Evolutionary conservation across 2,888 invertebrate genomes (phyloP), one percentile per base, ranked within the genome.

Genomic region (Metacarcinus magister): DNA sequence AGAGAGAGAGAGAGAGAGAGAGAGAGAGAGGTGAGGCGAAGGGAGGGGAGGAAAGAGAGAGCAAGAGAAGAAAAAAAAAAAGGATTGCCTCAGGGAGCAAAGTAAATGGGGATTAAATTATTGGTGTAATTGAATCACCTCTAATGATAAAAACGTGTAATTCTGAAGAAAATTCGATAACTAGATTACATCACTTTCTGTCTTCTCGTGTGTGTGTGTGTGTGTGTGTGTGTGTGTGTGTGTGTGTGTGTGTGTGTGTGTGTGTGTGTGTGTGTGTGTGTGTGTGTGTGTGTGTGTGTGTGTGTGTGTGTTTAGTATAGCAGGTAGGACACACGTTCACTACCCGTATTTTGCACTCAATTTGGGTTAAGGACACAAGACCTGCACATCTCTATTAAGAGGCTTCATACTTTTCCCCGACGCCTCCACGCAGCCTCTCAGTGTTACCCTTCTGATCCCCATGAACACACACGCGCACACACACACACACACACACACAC

Each of bases 1-100:
- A 67, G 67, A 67, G 67, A 67, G 67, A 67, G 67, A 67, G 67
- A 67, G 67, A 67, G 67, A 67, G 67, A 67, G 67, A 67, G 67
- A 67, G 67, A 67, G 67, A 67, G 67, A 67, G 67, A 67, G 67
- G n/a, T n/a, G n/a, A n/a, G n/a, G n/a, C n/a, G n/a, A n/a, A 67
- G 67, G 19, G 67, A 67, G 67, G 19, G 67, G 19, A 19, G 19
- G 67, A 67, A 19, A 67, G 67, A 67, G 67, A 67, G 67, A 67
- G 67, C 7, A 19, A 67, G 19, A 67, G 19, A 8, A 54, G 54
- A 54, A 13, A 54, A 54, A n/a, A n/a, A n/a, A n/a, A n/a, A n/a
- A n/a, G n/a, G n/a, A n/a, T n/a, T 32, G 82, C 28, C 28, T 32
- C 19, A 23, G 32, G 28, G 32, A 32, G 13, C 28, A 32, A n/a